A percentile compares a stretch with the other conserved stretches of the same genome.
Conservation (phyloP, 2,113 vertebrate species). For the Myrmecobius fasciatus region DNA sequence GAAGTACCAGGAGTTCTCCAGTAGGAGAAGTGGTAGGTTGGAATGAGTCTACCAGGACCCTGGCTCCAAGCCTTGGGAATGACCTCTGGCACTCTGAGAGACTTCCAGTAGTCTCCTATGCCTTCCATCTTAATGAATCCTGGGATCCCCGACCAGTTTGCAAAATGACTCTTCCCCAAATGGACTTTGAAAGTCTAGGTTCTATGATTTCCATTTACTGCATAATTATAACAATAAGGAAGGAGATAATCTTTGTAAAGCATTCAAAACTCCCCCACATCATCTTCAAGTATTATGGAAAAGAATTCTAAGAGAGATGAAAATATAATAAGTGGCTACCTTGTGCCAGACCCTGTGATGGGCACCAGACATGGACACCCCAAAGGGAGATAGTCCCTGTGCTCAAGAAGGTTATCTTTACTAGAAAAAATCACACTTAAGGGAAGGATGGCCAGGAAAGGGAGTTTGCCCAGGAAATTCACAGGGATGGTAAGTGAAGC, state of each 20-base stretch:
- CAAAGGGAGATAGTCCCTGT: background rate
- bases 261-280: background rate
- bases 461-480: background rate
- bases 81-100: background rate
- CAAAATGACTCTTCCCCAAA: background rate
- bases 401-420: background rate
- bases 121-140: conserved; percentile 11
- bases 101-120: background rate
- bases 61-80: background rate
- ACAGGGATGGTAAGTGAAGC: background rate
- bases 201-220: background rate
- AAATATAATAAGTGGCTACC: background rate
- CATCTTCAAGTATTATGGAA: background rate
- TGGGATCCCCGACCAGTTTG: background rate
- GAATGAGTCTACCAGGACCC: background rate
- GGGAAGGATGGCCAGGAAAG: background rate
- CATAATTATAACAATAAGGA: background rate
- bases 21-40: background rate
- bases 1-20: background rate
- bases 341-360: background rate
- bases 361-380: background rate
- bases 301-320: background rate
- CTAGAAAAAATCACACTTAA: background rate
- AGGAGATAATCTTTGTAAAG: background rate
- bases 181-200: background rate